Base-by-base conservation (phyloP, 2,113 vertebrate genomes). In the Calyptommatus sinebrachiatus region DNA sequence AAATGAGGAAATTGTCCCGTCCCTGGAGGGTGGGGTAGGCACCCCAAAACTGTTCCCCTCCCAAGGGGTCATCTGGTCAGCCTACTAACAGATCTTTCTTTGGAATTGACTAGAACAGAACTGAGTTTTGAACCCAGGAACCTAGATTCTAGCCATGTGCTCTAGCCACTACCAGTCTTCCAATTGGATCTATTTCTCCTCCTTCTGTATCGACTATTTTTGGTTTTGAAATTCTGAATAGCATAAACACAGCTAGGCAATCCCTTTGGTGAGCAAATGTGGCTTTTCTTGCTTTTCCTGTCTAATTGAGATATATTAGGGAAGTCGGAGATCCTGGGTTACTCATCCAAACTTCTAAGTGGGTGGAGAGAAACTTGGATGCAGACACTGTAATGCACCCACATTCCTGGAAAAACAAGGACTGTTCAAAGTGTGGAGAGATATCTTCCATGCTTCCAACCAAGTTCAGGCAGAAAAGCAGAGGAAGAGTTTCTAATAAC, bases 201-300 rank as follows among this genome's bases (percentile, higher is more conserved):
- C 46, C 21, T 50, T 28, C 50, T 12, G 24, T 53, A 8, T 20
- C 20, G 22, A 5, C 61, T 62, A 26, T 26, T 21, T 57, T 14
- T 29, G 18, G n/a, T 46, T 76, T 28, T 46, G 28, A 48, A 67
- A 69, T 20, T 41, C 16, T 26, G 31, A 18, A 67, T 69, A 66
- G 62, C 65, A 75, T 31, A 35, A 81, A 21, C 46, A 80, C 70
- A 72, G 66, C 66, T 18, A 16, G 66, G 65, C 26, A 24, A 21
- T 80, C 24, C 1, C 50, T 60, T 22, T 26, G 79, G 66, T 46
- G 20, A 46, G 11, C n/a, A 21, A 46, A 46, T 70, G 66, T 53
- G 61, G 73, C n/a, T 81, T 81, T 75, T 81, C 79, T 53, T 4
- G 73, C 76, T 65, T 81, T 76, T 65, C 73, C 79, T 76, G 79